phyloP scores from a whole-genome alignment of 35 echinoderm and acorn worm genomes.

The Strongylocentrotus purpuratus region DNA sequence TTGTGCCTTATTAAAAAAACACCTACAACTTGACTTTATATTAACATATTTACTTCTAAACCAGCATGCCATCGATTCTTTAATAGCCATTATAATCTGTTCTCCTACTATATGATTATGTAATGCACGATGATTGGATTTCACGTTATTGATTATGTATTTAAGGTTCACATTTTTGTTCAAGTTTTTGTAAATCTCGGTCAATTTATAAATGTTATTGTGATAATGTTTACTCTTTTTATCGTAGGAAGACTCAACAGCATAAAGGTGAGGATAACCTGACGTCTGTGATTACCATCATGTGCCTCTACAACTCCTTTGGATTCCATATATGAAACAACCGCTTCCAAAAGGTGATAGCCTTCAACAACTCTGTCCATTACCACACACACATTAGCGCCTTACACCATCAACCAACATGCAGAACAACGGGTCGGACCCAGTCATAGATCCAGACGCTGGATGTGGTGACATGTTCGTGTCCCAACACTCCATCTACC shows the following conservation, averaged over 20 bases:
- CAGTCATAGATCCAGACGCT: neutral
- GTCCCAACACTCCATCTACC: constrained; percentile 75
- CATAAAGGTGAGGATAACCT: neutral
- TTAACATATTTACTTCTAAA: no score
- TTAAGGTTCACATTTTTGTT: no score
- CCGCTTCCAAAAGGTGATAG: neutral
- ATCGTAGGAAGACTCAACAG: neutral
- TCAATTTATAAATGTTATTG: neutral
- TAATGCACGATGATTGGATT: no score
- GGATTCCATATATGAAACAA: neutral
- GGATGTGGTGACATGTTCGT: constrained; percentile 23
- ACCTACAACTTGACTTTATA: no score
- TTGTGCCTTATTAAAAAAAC: no score
- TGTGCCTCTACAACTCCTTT: neutral
- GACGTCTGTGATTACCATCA: neutral
- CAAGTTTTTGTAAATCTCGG: no score
- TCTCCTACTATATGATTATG: no score
- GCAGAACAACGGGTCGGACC: constrained; percentile 36
- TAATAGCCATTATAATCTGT: no score
- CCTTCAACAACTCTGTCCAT: neutral
- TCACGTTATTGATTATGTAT: no score
- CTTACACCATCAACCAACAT: neutral
- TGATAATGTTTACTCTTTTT: neutral
- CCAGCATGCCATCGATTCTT: no score
- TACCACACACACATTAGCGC: neutral